Conservation (phyloP, 2,888 invertebrate genomes). For the Argyra leucocephala region DNA sequence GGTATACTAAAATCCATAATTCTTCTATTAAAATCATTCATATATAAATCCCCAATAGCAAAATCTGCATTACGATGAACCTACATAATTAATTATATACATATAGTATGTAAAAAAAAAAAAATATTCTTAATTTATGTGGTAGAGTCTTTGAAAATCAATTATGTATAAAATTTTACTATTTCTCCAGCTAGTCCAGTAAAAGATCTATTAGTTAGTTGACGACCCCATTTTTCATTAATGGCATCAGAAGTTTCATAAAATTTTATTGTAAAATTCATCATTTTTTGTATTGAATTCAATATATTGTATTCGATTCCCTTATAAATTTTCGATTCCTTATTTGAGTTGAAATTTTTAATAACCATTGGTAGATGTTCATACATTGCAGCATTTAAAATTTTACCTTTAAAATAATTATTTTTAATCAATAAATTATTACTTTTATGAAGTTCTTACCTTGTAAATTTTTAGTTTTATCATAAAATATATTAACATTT, state of each 20-base stretch:
- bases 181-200: conserved; percentile 68
- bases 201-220: conserved; percentile 54
- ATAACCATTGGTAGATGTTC: conserved; percentile 39
- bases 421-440: no score
- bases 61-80: conserved; percentile 56
- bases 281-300: conserved; percentile 53
- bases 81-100: conserved; percentile 22
- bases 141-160: background rate
- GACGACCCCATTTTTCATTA: conserved; percentile 58
- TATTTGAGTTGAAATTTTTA: conserved; percentile 19
- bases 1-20: conserved; percentile 66
- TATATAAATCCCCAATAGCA: conserved; percentile 68
- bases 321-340: conserved; percentile 24
- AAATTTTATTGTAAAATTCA: conserved; percentile 61
- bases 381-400: conserved; percentile 29
- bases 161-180: conserved; percentile 29
- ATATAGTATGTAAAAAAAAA: no score
- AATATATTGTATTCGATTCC: conserved; percentile 39
- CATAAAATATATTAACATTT: conserved; percentile 32
- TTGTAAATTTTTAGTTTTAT: conserved; percentile 38
- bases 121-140: background rate
- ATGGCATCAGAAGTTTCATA: conserved; percentile 57
- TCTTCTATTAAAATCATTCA: conserved; percentile 57
- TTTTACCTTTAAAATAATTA: background rate
- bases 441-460: conserved; percentile 29